Conservation (phyloP, 2,113 vertebrate species). For the Anoura caudifer region DNA sequence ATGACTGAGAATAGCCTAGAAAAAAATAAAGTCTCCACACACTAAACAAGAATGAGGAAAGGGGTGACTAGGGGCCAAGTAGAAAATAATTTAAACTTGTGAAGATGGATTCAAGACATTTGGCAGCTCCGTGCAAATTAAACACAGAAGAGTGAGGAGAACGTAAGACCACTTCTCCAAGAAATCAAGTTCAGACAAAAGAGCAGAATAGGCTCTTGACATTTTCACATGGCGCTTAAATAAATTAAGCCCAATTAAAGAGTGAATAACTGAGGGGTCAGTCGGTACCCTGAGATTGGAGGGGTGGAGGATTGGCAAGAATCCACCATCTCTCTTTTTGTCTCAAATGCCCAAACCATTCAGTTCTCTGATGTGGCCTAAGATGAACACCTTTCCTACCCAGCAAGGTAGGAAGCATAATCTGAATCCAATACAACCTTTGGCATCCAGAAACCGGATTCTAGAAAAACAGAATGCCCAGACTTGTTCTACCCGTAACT, state of each 20-base stretch:
- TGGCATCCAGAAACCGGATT: not conserved
- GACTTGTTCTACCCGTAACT: not conserved
- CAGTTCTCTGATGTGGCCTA: not conserved
- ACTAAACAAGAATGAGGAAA: not conserved
- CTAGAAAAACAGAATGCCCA: not conserved
- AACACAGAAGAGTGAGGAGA: not conserved
- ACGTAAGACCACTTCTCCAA: not conserved
- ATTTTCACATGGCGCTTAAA: not conserved
- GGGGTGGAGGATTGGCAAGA: not conserved
- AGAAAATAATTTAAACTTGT: not conserved
- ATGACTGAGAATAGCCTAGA: not conserved
- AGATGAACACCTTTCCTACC: not conserved
- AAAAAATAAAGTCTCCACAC: not conserved
- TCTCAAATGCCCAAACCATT: not conserved
- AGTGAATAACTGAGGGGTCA: too few relatives aligned
- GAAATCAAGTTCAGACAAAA: not conserved
- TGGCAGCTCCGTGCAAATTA: not conserved
- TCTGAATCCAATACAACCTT: not conserved
- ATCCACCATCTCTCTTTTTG: not conserved
- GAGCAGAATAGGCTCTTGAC: rapidly evolving
- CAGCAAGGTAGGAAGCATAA: not conserved
- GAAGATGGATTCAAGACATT: not conserved
- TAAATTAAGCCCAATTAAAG: not conserved
- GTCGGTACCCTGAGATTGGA: rapidly evolving
- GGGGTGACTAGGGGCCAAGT: not conserved